Conservation (phyloP, 2,888 invertebrate species). For the Ophion ellenae region DNA sequence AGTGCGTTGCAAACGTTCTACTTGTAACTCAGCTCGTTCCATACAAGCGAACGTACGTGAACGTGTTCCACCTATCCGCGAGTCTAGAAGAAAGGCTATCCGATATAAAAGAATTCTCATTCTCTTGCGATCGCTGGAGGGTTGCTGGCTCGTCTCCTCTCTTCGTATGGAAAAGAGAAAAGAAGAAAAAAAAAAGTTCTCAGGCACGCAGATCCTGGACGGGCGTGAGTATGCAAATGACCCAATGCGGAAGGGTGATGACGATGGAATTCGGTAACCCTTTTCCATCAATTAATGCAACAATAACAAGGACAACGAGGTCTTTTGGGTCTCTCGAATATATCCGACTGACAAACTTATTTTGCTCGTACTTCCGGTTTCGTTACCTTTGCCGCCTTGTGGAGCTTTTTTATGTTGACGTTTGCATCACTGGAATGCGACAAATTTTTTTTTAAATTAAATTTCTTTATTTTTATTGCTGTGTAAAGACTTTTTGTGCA, state of each 20-base stretch:
- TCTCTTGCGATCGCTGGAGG: constrained; percentile 48
- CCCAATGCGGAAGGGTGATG: constrained; percentile 52
- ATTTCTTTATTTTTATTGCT: no score
- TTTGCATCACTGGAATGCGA: no score
- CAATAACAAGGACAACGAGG: constrained; percentile 56
- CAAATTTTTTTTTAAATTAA: no score
- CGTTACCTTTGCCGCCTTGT: neutral
- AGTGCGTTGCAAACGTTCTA: constrained; percentile 8
- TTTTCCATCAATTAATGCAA: constrained; percentile 64
- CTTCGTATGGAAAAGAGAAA: constrained; percentile 40
- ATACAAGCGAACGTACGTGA: neutral
- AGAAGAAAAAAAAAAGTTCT: constrained; percentile 51
- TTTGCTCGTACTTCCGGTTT: neutral
- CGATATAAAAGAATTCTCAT: constrained; percentile 56
- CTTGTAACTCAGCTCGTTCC: constrained; percentile 24
- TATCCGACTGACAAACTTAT: neutral
- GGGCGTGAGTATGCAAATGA: constrained; percentile 78
- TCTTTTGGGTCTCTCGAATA: neutral
- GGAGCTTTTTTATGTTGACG: no score
- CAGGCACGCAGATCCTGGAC: constrained; percentile 70
- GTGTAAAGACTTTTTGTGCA: no score
- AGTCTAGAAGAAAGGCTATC: constrained; percentile 34
- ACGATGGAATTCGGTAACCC: constrained; percentile 51
- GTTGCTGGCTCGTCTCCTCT: constrained; percentile 39
- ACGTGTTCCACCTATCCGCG: constrained; percentile 35